Conservation (phyloP, 2,797 vertebrate genomes). For the Falco berigora region DNA sequence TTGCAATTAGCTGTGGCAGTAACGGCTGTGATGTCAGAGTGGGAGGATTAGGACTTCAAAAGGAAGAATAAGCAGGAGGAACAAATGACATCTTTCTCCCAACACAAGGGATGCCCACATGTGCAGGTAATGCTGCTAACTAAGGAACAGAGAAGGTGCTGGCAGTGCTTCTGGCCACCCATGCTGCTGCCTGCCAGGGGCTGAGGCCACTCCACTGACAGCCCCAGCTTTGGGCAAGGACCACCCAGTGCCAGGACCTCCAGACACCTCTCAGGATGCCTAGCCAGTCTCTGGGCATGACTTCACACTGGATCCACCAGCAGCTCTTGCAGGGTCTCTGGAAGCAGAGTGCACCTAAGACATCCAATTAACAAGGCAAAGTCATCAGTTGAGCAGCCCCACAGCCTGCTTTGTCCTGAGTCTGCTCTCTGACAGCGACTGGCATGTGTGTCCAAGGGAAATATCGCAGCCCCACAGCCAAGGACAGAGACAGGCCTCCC, state of each 20-base stretch:
- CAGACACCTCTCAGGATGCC: rapidly evolving
- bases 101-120: rapidly evolving
- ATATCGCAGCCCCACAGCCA: not conserved
- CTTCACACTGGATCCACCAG: not conserved
- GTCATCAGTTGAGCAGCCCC: not conserved
- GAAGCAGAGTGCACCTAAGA: not conserved
- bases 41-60: not conserved
- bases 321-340: not conserved
- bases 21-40: rapidly evolving
- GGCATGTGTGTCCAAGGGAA: rapidly evolving
- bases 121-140: not conserved
- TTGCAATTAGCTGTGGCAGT: not conserved
- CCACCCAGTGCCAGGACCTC: not conserved
- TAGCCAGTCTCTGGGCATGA: rapidly evolving
- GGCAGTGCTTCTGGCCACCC: not conserved
- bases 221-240: not conserved
- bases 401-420: rapidly evolving
- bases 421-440: not conserved
- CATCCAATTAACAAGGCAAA: not conserved
- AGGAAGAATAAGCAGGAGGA: not conserved
- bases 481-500: not conserved
- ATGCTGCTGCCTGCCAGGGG: not conserved
- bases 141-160: not conserved
- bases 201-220: not conserved
- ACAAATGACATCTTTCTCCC: not conserved